Percentiles rank a stretch among this genome's conserved stretches.
phyloP scores from a whole-genome alignment of 2,113 vertebrate species.

The Cyprinodon variegatus region DNA sequence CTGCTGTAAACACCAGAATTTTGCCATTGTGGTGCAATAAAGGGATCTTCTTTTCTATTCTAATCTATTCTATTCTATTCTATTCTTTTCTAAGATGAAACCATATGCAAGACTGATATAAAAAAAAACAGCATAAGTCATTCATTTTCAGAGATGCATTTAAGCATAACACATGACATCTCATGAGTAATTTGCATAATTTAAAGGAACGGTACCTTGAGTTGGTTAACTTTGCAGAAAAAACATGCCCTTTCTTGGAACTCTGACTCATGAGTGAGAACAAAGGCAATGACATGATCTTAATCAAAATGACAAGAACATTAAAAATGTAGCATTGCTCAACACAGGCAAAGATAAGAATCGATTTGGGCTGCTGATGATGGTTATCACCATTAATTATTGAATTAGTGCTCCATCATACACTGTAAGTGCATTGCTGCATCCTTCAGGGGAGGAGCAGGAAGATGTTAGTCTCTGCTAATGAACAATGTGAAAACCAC shows the following conservation, averaged over 20 bases:
- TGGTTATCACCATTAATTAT: constrained; percentile 80
- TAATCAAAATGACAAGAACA: constrained; percentile 78
- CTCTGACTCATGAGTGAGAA: constrained; percentile 56
- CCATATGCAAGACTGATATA: neutral
- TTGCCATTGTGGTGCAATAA: no score
- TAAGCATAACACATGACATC: neutral
- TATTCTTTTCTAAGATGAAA: neutral
- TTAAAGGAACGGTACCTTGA: constrained; percentile 16
- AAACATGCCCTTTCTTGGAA: constrained; percentile 21
- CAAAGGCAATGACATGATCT: constrained; percentile 71
- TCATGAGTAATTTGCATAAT: neutral
- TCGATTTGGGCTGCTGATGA: constrained; percentile 73
- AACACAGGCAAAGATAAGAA: constrained; percentile 74
- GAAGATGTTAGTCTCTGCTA: constrained; percentile 49
- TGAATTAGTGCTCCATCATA: constrained; percentile 71
- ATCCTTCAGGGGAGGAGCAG: constrained; percentile 54
- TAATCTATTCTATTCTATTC: neutral
- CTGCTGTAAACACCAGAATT: no score
- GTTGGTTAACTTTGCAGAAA: constrained; percentile 36
- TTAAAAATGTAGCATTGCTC: constrained; percentile 76
- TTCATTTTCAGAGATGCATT: neutral
- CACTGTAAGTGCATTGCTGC: constrained; percentile 67
- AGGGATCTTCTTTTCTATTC: neutral
- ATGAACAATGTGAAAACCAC: constrained; percentile 47
- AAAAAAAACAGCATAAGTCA: neutral